Evolutionary conservation across 2,888 invertebrate species (phyloP).

Genomic region (Cancer borealis): DNA sequence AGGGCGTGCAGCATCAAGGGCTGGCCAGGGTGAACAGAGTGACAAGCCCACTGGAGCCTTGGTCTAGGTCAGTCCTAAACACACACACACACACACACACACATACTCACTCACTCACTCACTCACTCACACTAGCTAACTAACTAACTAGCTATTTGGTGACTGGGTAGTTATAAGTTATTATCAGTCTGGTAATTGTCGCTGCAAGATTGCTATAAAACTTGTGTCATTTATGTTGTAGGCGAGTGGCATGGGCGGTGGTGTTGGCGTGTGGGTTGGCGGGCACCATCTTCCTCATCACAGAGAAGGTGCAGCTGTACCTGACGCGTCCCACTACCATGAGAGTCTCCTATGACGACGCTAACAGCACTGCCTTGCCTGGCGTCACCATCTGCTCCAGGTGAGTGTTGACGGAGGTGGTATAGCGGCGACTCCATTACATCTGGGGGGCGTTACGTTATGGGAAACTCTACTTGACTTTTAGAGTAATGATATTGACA

Average conservation of each 20-base stretch:
- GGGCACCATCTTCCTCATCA: slow-evolving; percentile 51
- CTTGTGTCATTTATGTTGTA: background rate
- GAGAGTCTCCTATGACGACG: slow-evolving; percentile 34
- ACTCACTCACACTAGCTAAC: too few species aligned
- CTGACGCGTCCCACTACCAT: slow-evolving; percentile 25
- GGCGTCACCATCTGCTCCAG: slow-evolving; percentile 57
- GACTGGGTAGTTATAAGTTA: too few species aligned
- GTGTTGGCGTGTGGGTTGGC: slow-evolving; percentile 54
- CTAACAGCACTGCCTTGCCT: slow-evolving; percentile 34
- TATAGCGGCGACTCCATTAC: too few species aligned
- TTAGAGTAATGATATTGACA: background rate
- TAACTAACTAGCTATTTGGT: too few species aligned
- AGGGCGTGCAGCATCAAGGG: slow-evolving; percentile 32
- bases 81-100: too few species aligned
- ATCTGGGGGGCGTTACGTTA: too few species aligned
- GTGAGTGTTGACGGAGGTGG: background rate
- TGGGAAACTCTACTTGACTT: background rate
- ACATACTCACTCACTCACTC: too few species aligned
- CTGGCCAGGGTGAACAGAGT: slow-evolving; percentile 44
- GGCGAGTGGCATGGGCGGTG: slow-evolving; percentile 50
- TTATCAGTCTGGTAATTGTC: too few species aligned
- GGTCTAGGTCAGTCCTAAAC: slow-evolving; percentile 26
- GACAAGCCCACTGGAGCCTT: slow-evolving; percentile 29
- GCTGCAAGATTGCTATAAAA: too few species aligned
- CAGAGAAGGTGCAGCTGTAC: slow-evolving; percentile 33